Evolutionary conservation across 2,888 invertebrate genomes (phyloP).

Genomic region (Venustoraphidia nigricollis): DNA sequence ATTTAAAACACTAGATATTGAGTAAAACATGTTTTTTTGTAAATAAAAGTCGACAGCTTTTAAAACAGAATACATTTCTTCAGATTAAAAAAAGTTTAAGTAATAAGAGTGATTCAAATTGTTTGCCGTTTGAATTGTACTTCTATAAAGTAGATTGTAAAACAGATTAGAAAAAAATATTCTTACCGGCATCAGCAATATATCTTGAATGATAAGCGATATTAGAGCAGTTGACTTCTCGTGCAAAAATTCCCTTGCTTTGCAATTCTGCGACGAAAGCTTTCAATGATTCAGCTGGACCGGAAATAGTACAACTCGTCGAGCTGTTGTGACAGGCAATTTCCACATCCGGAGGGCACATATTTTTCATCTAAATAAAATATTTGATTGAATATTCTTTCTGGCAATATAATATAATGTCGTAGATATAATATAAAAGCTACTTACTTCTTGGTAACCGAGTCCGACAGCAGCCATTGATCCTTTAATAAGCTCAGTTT

Average conservation of each 20-base stretch:
- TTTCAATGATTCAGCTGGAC: conserved; percentile 54
- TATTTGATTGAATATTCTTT: background rate
- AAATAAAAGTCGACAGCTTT: too few species aligned
- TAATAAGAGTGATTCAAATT: too few species aligned
- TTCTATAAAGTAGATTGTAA: too few species aligned
- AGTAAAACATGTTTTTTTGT: too few species aligned
- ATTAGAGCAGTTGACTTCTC: conserved; percentile 70
- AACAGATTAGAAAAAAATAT: too few species aligned
- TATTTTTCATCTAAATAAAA: conserved; percentile 28
- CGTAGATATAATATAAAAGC: background rate
- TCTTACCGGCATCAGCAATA: conserved; percentile 46
- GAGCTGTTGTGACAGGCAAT: conserved; percentile 79
- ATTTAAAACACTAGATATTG: too few species aligned
- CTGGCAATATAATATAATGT: too few species aligned
- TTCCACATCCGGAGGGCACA: conserved; percentile 61
- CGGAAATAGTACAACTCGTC: conserved; percentile 82
- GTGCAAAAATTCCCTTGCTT: conserved; percentile 61
- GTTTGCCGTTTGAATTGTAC: too few species aligned
- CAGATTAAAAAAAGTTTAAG: too few species aligned
- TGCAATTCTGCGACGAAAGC: conserved; percentile 48
- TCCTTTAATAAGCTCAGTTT: conserved; percentile 46
- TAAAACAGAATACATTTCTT: too few species aligned
- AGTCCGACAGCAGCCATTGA: conserved; percentile 74
- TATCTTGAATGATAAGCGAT: conserved; percentile 83
- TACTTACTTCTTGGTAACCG: conserved; percentile 5